phyloP scores from a whole-genome alignment of 2,797 vertebrate species.

The Alosa sapidissima region DNA sequence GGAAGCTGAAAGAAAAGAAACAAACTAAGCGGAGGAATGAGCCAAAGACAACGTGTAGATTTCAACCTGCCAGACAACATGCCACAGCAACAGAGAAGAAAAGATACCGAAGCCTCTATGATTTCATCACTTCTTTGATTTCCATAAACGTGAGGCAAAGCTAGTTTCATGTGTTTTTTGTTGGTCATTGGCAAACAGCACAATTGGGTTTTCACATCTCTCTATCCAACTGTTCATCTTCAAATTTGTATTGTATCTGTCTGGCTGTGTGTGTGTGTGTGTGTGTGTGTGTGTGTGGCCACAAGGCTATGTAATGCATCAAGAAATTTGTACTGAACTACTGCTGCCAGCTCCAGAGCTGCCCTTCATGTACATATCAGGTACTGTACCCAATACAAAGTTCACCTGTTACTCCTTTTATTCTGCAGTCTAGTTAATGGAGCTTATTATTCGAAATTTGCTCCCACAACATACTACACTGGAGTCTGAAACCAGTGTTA shows the following conservation, averaged over 20 bases:
- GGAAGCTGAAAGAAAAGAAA: slow-evolving; percentile 54
- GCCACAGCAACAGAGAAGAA: background rate
- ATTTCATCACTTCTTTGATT: background rate
- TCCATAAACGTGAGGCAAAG: too few species aligned
- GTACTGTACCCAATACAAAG: background rate
- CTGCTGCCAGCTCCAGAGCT: background rate
- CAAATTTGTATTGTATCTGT: background rate
- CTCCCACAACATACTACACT: background rate
- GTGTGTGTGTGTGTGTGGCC: background rate
- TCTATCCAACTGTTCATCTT: background rate
- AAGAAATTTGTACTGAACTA: background rate
- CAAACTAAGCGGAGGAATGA: background rate
- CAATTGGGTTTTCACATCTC: background rate
- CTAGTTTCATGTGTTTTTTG: too few species aligned
- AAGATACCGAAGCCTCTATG: slow-evolving; percentile 39
- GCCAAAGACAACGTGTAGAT: background rate
- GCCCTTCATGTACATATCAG: background rate
- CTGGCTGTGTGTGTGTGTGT: background rate
- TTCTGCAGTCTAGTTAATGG: background rate
- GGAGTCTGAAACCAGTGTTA: background rate
- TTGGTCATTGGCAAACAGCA: background rate
- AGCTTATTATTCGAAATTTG: background rate
- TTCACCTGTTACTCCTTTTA: background rate
- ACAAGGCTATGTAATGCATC: background rate
- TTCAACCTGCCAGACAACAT: background rate